Evolutionary conservation across 2,888 invertebrate species (phyloP).

Genomic region (Urechis unicinctus): DNA sequence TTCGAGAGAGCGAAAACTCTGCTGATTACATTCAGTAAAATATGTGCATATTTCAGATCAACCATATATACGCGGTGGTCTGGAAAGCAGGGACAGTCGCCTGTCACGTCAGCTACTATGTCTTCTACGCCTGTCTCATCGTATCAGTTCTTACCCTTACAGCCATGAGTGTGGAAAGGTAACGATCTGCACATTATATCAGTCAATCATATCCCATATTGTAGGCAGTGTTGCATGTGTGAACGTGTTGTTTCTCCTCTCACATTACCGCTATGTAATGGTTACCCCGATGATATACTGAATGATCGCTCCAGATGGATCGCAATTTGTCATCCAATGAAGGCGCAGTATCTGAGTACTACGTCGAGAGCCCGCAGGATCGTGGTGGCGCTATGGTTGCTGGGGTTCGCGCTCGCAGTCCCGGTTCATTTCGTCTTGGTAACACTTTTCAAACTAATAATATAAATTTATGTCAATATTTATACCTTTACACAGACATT

Average conservation of each 20-base stretch:
- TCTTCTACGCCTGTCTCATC: not conserved
- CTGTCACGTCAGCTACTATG: not conserved
- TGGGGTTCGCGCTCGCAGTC: not conserved
- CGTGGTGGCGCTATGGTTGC: not conserved
- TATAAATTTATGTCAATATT: no score
- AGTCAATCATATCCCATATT: not conserved
- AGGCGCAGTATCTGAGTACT: not conserved
- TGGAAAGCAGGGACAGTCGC: not conserved
- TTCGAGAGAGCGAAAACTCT: no score
- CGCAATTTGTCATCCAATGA: not conserved
- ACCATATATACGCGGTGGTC: not conserved
- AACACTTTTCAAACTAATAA: not conserved
- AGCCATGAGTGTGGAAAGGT: not conserved
- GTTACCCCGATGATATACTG: not conserved
- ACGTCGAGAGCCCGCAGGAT: not conserved
- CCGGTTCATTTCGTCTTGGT: not conserved
- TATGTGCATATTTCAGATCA: not conserved
- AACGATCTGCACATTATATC: not conserved
- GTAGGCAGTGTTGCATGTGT: no score
- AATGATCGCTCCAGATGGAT: not conserved
- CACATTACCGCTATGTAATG: no score
- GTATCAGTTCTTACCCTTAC: not conserved
- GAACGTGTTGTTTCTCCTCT: no score
- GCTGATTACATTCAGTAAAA: not conserved
- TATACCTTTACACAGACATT: not conserved